Base-by-base conservation (phyloP, 1,140 invertebrate species). In the Drosophila bifasciata region DNA sequence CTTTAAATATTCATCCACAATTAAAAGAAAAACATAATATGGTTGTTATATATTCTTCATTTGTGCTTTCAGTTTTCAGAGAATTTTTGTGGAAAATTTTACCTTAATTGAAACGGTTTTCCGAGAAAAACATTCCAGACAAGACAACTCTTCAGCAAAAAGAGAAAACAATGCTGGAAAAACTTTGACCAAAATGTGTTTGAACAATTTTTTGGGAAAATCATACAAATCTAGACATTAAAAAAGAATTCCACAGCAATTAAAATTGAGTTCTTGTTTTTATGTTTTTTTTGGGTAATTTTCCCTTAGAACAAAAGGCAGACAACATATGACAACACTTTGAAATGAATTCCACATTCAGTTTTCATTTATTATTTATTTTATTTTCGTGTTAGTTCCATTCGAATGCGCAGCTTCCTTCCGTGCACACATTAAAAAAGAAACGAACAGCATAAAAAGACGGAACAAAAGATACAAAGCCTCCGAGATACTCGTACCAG, bases 321-420 rank as follows among this genome's bases (percentile, higher is more conserved):
- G 16, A 15, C 16, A 19, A 19, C 41, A 70, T 16, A 72, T 48
- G 68, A 51, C 57, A 62, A 72, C 61, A 19, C 21, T 16, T 28
- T 1, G 40, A 51, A 39, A 44, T 8, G 7, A 43, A 67, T 67
- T 39, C 16, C 23, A 23, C 52, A 79, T 48, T 51, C 28, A 28
- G 52, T 57, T 57, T 41, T 16, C 53, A 45, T 72, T 46, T 39
- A 61, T 41, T 44, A 66, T 13, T 0, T 1, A 36, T 19, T 70
- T 40, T 21, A 39, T 43, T 41, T 63, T 52, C 28, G 62, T 13
- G 51, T 51, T 79, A 36, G 75, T 83, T 83, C 76, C 79, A 79
- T 71, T 84, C 11, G 70, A 60, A 79, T 79, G 70, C 79, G 48
- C 28, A n/a, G 57, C 70, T 83, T 79, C 75, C 79, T 83, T 83